Conservation (phyloP, 1,140 invertebrate genomes). For the Polypedilum pembai region DNA sequence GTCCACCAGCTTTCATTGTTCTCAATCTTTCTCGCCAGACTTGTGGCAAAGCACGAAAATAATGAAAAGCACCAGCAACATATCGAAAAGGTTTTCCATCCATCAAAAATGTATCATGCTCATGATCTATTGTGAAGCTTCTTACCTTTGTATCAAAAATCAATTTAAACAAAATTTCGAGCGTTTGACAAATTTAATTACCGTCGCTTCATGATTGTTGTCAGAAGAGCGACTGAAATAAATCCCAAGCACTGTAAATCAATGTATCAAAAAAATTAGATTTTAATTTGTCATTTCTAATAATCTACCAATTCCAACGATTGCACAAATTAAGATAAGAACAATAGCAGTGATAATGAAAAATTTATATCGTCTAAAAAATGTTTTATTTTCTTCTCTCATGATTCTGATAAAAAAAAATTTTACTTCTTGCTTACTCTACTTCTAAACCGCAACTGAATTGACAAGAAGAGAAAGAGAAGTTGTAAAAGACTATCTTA, state of each 20-base stretch:
- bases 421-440: too few relatives aligned
- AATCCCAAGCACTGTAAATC: slow-evolving; percentile 27
- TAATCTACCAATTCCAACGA: not conserved
- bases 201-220: not conserved
- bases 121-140: slow-evolving; percentile 57
- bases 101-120: slow-evolving; percentile 67
- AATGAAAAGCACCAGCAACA: slow-evolving; percentile 85
- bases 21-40: slow-evolving; percentile 78
- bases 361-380: too few relatives aligned
- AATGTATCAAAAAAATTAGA: too few relatives aligned
- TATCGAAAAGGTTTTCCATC: slow-evolving; percentile 78
- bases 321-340: not conserved
- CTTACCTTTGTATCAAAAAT: slow-evolving; percentile 28
- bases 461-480: too few relatives aligned
- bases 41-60: slow-evolving; percentile 72
- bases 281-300: not conserved
- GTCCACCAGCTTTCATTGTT: slow-evolving; percentile 77
- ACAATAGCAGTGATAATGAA: not conserved
- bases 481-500: not conserved
- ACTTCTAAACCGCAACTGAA: too few relatives aligned
- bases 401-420: too few relatives aligned
- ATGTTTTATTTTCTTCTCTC: too few relatives aligned
- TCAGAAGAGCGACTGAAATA: slow-evolving; percentile 36
- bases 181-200: too few relatives aligned
- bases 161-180: too few relatives aligned